Evolutionary conservation across 2,797 vertebrate species (phyloP), one percentile per base, ranked within the genome.

Genomic region (Spinibarbus caldwelli): DNA sequence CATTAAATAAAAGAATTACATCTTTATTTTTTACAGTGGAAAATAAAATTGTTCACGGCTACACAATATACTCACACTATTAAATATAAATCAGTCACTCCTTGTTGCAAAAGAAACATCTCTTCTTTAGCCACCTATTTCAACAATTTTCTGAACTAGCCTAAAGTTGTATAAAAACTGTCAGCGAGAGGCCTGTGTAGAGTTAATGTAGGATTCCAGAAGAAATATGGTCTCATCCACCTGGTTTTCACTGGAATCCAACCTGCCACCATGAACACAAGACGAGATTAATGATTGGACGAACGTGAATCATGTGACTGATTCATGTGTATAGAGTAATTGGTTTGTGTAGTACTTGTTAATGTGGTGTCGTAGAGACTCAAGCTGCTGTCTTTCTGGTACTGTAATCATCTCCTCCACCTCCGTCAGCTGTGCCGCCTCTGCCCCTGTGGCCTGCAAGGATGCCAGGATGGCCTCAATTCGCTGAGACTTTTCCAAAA

Each of bases 341-440:
- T 14, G 34, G 26, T 47, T 12, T 71, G n/a, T 78, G 15, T 66
- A 85, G 52, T 95, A 99, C 97, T 97, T 99, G 94, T 98, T 98
- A 77, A 98, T 96, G 0, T 97, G 97, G 80, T 95, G 94, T 17
- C 95, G 95, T 49, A 99, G 94, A 6, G 90, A 93, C 59, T 97
- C 96, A 57, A 99, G 94, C 91, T 99, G 98, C 90, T 98, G 97
- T 3, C 96, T 96, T 68, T 99, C 98, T 0, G 97, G 94, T 29
- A 95, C 96, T 0, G 97, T 97, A 94, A 99, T 98, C 97, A 99
- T 98, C 91, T 99, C 98, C 93, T 99, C 97, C 8, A 99, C 97
- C 92, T 99, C 98, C 0, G 96, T 96, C 38, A 99, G 95, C 91
- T 99, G 98, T 0, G 95, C 92, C 0, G 94, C 92, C 90, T 98